A percentile compares a stretch with the other conserved stretches of the same genome.
Evolutionary conservation across 2,797 vertebrate species (phyloP).

Genomic region (Masticophis lateralis): DNA sequence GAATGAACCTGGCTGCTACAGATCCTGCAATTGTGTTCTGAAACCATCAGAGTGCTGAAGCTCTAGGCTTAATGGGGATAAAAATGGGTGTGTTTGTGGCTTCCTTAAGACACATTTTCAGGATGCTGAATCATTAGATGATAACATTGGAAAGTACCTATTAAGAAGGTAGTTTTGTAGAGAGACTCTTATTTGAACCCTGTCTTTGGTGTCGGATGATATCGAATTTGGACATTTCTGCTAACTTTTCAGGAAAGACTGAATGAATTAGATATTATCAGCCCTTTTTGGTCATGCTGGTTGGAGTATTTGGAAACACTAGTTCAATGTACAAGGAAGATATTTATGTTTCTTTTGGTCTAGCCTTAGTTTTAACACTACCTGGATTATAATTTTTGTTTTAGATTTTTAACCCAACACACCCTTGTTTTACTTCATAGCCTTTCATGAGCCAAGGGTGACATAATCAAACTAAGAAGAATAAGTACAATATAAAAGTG

Average conservation of each 20-base stretch:
- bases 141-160: not conserved
- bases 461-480: not conserved
- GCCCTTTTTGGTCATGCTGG: not conserved
- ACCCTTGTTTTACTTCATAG: not conserved
- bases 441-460: not conserved
- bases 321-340: not conserved
- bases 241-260: not conserved
- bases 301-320: not conserved
- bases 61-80: not conserved
- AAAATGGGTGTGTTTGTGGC: not conserved
- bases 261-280: not conserved
- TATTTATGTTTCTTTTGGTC: not conserved
- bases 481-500: not conserved
- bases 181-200: not conserved
- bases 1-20: constrained; percentile 28
- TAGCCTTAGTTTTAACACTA: not conserved
- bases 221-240: not conserved
- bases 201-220: not conserved
- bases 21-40: not conserved
- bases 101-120: not conserved
- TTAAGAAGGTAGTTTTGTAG: not conserved
- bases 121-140: not conserved
- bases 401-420: not conserved
- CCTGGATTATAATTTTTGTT: not conserved
- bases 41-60: not conserved